These are phyloP conservation scores for Lysandra bellargus DNA, from an alignment of 2,888 invertebrate species.

Conservation along the genomic window DNA sequence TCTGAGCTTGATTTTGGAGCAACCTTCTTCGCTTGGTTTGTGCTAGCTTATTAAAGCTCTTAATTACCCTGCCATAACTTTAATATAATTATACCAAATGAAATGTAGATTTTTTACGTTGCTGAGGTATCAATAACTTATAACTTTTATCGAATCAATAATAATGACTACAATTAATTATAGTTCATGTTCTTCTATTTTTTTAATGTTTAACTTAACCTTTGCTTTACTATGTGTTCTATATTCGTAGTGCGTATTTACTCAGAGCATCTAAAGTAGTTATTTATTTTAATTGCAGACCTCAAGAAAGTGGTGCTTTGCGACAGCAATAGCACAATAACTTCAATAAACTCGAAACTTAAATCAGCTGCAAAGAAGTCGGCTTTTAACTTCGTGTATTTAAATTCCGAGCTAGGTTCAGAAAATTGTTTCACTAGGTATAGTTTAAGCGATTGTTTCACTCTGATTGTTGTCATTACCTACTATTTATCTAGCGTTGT, in stretches of 20 bases:
- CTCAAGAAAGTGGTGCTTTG: not conserved
- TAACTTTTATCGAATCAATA: too few species aligned
- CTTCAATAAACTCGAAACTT: constrained; percentile 11
- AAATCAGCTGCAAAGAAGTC: not conserved
- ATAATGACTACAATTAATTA: not conserved
- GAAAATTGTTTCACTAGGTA: not conserved
- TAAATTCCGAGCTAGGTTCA: not conserved
- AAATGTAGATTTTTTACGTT: not conserved
- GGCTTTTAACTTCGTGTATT: not conserved
- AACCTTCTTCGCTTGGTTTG: not conserved
- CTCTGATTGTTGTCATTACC: not conserved
- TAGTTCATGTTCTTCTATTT: not conserved
- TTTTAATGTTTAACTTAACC: not conserved
- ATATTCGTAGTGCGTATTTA: not conserved
- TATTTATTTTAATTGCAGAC: constrained; percentile 23
- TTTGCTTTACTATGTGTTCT: not conserved
- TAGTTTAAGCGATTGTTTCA: not conserved
- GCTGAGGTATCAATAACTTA: too few species aligned
- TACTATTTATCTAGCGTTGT: not conserved
- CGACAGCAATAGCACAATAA: not conserved
- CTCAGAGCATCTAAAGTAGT: not conserved
- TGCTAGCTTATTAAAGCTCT: too few species aligned
- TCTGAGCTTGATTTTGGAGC: not conserved
- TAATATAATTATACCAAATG: not conserved
- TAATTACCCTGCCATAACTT: not conserved